Percentiles rank a stretch among this genome's conserved stretches.
These are phyloP conservation scores for Phyllotreta striolata DNA, from an alignment of 2,888 invertebrate species.

Conservation along the genomic window DNA sequence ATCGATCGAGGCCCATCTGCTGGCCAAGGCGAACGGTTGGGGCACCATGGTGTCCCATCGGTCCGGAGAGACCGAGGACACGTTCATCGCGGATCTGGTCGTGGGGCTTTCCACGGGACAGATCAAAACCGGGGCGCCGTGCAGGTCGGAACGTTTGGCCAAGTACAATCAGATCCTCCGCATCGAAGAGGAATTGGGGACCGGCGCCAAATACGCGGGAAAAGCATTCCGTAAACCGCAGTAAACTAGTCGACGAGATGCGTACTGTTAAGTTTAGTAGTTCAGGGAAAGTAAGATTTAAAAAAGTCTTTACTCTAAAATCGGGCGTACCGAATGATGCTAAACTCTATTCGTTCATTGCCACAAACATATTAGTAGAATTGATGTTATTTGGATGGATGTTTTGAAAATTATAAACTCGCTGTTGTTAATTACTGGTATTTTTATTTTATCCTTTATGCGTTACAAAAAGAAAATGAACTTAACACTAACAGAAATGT, in stretches of 20 bases:
- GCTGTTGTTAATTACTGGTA: too few relatives aligned
- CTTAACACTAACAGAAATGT: too few relatives aligned
- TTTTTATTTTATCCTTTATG: too few relatives aligned
- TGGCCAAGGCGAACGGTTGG: constrained; percentile 92
- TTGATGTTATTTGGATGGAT: too few relatives aligned
- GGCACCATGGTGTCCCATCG: constrained; percentile 99
- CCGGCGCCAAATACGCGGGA: constrained; percentile 92
- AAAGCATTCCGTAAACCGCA: constrained; percentile 91
- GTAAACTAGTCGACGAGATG: constrained; percentile 25
- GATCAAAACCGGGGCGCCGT: constrained; percentile 99
- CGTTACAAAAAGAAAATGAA: too few relatives aligned
- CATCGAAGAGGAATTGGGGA: constrained; percentile 97
- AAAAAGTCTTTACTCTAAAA: too few relatives aligned
- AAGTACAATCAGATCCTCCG: constrained; percentile 99
- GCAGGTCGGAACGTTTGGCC: constrained; percentile 96
- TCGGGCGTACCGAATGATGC: too few relatives aligned
- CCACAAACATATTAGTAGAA: too few relatives aligned
- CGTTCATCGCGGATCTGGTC: constrained; percentile 98
- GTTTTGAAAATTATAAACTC: too few relatives aligned
- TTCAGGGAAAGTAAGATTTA: too few relatives aligned
- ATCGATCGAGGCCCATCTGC: constrained; percentile 91
- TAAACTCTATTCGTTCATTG: too few relatives aligned
- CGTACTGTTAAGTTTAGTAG: too few relatives aligned
- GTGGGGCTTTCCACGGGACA: constrained; percentile 98
- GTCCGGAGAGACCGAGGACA: constrained; percentile 99